phyloP scores from a whole-genome alignment of 2,113 vertebrate species.

The Tretioscincus oriximinensis region DNA sequence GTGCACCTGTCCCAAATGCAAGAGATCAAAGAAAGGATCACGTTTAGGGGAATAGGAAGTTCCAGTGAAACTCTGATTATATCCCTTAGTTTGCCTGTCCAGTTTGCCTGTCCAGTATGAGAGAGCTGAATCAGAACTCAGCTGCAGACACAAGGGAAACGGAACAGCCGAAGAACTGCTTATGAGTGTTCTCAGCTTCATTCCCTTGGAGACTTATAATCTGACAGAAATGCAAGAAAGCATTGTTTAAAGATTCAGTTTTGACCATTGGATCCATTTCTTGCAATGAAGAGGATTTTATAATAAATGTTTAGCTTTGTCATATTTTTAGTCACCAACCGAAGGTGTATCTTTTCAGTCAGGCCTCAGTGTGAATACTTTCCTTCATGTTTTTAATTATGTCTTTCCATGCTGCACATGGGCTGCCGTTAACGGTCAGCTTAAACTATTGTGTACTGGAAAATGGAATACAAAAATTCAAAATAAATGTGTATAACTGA shows the following conservation, averaged over 20 bases:
- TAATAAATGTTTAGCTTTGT: not conserved
- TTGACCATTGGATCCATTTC: slow-evolving; percentile 16
- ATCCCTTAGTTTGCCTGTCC: slow-evolving; percentile 48
- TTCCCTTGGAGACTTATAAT: slow-evolving; percentile 48
- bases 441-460: no score
- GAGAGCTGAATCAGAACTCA: slow-evolving; percentile 56
- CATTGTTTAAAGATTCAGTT: slow-evolving; percentile 45
- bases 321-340: not conserved
- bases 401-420: no score
- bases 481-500: no score
- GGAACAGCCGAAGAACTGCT: slow-evolving; percentile 51
- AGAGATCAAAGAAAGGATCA: slow-evolving; percentile 53
- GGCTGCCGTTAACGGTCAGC: no score
- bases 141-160: slow-evolving; percentile 57
- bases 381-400: no score
- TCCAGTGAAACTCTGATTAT: slow-evolving; percentile 50
- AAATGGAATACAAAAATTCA: no score
- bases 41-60: slow-evolving; percentile 51
- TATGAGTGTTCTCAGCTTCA: slow-evolving; percentile 51
- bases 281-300: slow-evolving; percentile 11
- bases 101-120: slow-evolving; percentile 46
- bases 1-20: slow-evolving; percentile 61
- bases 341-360: no score
- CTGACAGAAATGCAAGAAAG: slow-evolving; percentile 61
- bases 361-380: no score